phyloP scores from a whole-genome alignment of 2,888 invertebrate genomes.

The Esperia sulphurella region DNA sequence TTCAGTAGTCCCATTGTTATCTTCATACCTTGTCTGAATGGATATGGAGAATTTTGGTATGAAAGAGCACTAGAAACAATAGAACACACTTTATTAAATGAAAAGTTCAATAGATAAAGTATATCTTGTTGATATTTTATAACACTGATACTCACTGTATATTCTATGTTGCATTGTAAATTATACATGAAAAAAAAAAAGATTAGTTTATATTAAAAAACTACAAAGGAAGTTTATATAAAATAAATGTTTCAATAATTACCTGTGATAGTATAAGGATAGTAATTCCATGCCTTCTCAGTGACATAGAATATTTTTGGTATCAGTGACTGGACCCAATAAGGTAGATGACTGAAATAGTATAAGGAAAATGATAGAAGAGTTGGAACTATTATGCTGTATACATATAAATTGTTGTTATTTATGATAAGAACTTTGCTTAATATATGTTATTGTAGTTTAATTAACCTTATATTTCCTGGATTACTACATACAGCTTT shows the following conservation, averaged over 20 bases:
- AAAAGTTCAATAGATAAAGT: not conserved
- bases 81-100: conserved; percentile 9
- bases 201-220: conserved; percentile 8
- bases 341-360: conserved; percentile 88
- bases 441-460: too few relatives aligned
- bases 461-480: too few relatives aligned
- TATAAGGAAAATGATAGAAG: conserved; percentile 7
- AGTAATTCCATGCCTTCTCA: conserved; percentile 97
- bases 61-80: conserved; percentile 89
- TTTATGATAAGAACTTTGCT: too few relatives aligned
- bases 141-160: conserved; percentile 81
- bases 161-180: conserved; percentile 73
- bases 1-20: conserved; percentile 91
- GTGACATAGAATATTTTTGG: conserved; percentile 95
- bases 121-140: not conserved
- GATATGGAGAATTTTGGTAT: conserved; percentile 91
- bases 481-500: too few relatives aligned
- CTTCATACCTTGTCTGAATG: conserved; percentile 93
- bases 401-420: not conserved
- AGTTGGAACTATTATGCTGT: not conserved
- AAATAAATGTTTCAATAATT: conserved; percentile 28
- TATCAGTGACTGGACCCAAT: conserved; percentile 92
- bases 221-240: not conserved
- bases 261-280: conserved; percentile 93
- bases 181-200: conserved; percentile 44